Evolutionary conservation across 2,113 vertebrate species (phyloP).

Genomic region (Podocnemis expansa): DNA sequence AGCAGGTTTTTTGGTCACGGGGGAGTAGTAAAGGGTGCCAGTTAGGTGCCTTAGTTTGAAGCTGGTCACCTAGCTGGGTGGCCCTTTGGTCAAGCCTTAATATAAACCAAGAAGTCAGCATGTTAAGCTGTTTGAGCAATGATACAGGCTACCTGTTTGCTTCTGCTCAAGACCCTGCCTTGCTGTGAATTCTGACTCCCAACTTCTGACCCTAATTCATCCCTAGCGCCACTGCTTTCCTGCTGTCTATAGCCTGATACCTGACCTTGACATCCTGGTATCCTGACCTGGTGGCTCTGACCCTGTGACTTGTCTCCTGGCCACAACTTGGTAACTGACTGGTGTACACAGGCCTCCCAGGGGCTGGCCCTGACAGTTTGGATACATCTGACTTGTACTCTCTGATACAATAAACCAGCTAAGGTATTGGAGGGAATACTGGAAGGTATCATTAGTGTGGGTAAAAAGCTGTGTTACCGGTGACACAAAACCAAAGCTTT

Average conservation of each 20-base stretch:
- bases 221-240: not conserved
- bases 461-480: not conserved
- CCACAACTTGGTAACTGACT: not conserved
- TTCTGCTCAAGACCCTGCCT: not conserved
- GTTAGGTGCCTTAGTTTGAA: too few relatives aligned
- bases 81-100: too few relatives aligned
- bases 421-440: not conserved
- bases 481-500: not conserved
- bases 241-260: not conserved
- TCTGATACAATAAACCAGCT: not conserved
- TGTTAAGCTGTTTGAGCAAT: not conserved
- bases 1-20: too few relatives aligned
- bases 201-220: not conserved
- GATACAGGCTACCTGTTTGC: not conserved
- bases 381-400: not conserved
- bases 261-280: not conserved
- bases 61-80: too few relatives aligned
- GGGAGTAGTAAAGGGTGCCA: too few relatives aligned
- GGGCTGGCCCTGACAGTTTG: not conserved
- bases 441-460: not conserved
- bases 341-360: not conserved
- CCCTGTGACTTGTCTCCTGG: not conserved
- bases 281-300: not conserved
- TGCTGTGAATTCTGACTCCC: not conserved
- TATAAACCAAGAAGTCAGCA: not conserved